phyloP scores from a whole-genome alignment of 2,888 invertebrate genomes.

The Alsophila aescularia region DNA sequence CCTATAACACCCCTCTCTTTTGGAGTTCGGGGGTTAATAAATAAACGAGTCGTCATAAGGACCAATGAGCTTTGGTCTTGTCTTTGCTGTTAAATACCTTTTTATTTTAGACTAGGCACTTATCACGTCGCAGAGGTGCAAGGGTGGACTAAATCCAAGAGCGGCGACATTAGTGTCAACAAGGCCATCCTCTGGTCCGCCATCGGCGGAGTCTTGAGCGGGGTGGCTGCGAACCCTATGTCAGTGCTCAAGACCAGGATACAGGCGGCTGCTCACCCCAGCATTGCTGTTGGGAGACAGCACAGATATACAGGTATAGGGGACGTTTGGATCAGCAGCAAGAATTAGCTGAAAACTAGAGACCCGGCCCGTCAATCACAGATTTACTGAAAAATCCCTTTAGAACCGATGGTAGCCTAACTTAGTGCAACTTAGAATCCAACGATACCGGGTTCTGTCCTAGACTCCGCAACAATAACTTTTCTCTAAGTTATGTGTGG shows the following conservation, averaged over 20 bases:
- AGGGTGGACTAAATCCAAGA: conserved; percentile 74
- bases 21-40: too few relatives aligned
- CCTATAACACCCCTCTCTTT: too few relatives aligned
- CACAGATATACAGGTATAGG: conserved; percentile 86
- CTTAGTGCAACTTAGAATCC: too few relatives aligned
- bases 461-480: too few relatives aligned
- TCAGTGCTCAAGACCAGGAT: conserved; percentile 92
- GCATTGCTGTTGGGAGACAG: conserved; percentile 94
- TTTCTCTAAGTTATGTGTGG: too few relatives aligned
- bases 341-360: too few relatives aligned
- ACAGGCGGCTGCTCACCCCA: conserved; percentile 88
- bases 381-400: too few relatives aligned
- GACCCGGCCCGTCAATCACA: too few relatives aligned
- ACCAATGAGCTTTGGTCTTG: too few relatives aligned
- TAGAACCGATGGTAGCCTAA: too few relatives aligned
- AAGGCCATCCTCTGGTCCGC: conserved; percentile 72
- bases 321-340: background rate
- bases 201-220: conserved; percentile 87
- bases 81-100: background rate
- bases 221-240: conserved; percentile 89
- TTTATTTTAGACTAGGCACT: conserved; percentile 82
- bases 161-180: conserved; percentile 64
- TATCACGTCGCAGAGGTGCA: conserved; percentile 86
- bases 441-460: too few relatives aligned
- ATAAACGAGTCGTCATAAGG: too few relatives aligned